These are phyloP conservation scores for Amazona vittata DNA, from an alignment of 2,113 vertebrate species.

Conservation along the genomic window DNA sequence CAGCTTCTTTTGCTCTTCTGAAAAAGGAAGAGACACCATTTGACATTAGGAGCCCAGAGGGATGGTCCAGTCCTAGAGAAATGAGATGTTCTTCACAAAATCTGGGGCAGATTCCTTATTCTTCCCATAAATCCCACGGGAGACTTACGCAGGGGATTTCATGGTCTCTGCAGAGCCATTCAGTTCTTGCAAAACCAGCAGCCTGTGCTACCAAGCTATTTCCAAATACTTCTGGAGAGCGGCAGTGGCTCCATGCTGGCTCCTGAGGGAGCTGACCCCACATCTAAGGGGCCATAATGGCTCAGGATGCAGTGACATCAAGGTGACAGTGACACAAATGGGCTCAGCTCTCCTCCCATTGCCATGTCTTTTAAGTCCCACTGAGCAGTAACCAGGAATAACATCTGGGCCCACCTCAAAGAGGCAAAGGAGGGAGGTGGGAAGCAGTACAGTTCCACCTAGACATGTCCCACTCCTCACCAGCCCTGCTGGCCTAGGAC, in stretches of 20 bases:
- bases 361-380: neutral
- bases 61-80: neutral
- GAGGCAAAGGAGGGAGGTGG: neutral
- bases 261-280: neutral
- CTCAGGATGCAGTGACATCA: neutral
- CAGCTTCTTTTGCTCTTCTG: neutral
- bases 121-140: neutral
- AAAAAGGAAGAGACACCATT: neutral
- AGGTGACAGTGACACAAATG: neutral
- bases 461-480: neutral
- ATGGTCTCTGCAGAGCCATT: neutral
- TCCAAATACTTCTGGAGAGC: neutral
- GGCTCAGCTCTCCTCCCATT: neutral
- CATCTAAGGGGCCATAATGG: neutral
- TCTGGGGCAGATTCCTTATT: neutral
- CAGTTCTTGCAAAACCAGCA: neutral
- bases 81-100: rapidly evolving
- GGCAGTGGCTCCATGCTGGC: neutral
- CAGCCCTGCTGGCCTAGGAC: neutral
- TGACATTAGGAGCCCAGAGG: neutral
- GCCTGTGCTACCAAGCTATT: neutral
- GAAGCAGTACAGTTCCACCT: neutral
- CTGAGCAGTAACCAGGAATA: neutral
- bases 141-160: neutral
- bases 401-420: neutral